These are phyloP conservation scores for Pteropus alecto DNA, from an alignment of 2,113 vertebrate genomes.

Conservation along the genomic window DNA sequence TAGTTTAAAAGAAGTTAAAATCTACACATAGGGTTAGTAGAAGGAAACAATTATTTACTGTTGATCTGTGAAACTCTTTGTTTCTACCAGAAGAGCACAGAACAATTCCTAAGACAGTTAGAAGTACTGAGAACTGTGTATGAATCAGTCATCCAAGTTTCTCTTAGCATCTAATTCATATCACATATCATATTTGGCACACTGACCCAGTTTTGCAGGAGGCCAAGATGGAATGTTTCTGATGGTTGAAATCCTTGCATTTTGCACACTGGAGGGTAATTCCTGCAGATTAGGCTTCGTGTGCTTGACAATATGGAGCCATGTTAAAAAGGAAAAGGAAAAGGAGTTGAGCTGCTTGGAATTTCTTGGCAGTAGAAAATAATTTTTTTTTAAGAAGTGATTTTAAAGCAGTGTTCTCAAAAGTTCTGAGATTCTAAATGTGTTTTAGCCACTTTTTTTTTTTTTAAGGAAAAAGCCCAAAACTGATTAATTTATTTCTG, in stretches of 20 bases:
- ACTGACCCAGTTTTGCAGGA: constrained; percentile 19
- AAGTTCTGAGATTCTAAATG: constrained; percentile 22
- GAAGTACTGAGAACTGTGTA: neutral
- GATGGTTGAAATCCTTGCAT: constrained; percentile 30
- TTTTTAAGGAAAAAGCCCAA: neutral
- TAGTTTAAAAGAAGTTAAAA: neutral
- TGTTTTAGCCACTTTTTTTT: neutral
- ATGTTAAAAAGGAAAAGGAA: neutral
- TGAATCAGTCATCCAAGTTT: neutral
- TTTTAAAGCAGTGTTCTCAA: constrained; percentile 39
- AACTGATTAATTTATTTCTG: constrained; percentile 25
- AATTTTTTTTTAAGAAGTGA: neutral
- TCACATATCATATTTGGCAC: neutral
- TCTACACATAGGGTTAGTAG: neutral
- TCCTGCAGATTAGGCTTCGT: neutral
- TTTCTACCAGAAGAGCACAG: neutral
- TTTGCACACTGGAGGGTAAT: neutral
- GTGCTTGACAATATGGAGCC: constrained; percentile 17
- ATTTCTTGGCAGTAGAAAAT: constrained; percentile 51
- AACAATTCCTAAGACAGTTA: constrained; percentile 10
- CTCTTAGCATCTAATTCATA: neutral
- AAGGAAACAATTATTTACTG: neutral
- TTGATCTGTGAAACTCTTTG: neutral
- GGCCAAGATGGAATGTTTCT: constrained; percentile 10
- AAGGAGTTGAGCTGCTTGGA: constrained; percentile 1